These are phyloP conservation scores for Sinocyclocheilus rhinocerous DNA, from an alignment of 2,113 vertebrate species.

Conservation along the genomic window DNA sequence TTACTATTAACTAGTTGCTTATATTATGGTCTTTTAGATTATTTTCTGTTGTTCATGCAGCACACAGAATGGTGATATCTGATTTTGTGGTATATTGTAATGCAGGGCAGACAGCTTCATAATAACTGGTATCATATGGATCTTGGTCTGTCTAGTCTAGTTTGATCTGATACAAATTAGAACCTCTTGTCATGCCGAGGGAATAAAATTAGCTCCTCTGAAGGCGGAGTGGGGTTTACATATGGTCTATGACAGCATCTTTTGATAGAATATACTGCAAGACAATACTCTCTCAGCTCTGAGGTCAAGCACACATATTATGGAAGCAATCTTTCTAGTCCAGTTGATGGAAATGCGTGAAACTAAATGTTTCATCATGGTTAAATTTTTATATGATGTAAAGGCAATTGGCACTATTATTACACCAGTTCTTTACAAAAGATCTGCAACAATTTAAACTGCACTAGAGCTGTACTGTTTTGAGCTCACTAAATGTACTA, in stretches of 20 bases:
- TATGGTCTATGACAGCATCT: constrained; percentile 19
- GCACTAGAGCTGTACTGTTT: background rate
- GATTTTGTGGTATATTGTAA: background rate
- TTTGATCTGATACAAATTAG: background rate
- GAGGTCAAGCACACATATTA: constrained; percentile 36
- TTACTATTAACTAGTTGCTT: too few species aligned
- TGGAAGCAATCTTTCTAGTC: constrained; percentile 30
- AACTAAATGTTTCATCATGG: constrained; percentile 11
- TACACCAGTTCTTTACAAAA: background rate
- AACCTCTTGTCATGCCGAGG: constrained; percentile 3
- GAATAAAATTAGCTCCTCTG: constrained; percentile 22
- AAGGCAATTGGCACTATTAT: background rate
- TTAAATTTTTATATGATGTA: constrained; percentile 12
- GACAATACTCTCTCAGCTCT: constrained; percentile 45
- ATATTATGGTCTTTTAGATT: background rate
- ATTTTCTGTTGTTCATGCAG: background rate
- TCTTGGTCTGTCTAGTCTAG: background rate
- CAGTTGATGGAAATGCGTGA: constrained; percentile 1
- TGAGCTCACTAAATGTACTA: background rate
- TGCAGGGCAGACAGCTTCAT: background rate
- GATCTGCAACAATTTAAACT: background rate
- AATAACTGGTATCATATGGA: background rate
- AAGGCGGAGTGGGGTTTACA: constrained; percentile 19
- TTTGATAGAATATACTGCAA: constrained; percentile 28
- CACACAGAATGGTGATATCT: background rate